Evolutionary conservation across 1,140 invertebrate genomes (phyloP).

Genomic region (Conus betulinus): DNA sequence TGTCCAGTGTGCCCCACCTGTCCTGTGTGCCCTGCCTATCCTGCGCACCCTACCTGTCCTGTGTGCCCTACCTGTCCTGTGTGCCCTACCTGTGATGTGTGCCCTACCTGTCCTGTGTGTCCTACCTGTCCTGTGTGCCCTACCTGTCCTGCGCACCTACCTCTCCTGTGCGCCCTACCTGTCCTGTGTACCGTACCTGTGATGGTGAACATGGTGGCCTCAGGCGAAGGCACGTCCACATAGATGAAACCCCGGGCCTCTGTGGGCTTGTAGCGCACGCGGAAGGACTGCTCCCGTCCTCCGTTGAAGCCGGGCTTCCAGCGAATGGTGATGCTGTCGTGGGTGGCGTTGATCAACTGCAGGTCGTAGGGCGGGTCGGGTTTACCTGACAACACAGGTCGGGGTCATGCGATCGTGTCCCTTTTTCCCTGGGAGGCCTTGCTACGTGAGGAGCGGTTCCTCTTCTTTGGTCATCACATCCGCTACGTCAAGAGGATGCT

Average conservation of each 20-base stretch:
- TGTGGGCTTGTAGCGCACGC: slow-evolving; percentile 82
- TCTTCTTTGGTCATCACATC: no score
- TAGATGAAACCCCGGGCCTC: slow-evolving; percentile 66
- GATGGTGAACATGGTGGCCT: slow-evolving; percentile 77
- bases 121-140: no score
- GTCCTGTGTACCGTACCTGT: slow-evolving; percentile 56
- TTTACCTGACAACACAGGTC: slow-evolving; percentile 73
- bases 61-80: no score
- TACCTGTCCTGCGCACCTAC: neutral
- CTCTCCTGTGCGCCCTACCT: slow-evolving; percentile 67
- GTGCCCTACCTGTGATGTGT: no score
- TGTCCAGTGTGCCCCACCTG: no score
- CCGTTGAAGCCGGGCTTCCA: slow-evolving; percentile 98
- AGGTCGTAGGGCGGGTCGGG: slow-evolving; percentile 90
- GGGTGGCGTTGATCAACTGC: slow-evolving; percentile 88
- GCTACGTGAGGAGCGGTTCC: no score
- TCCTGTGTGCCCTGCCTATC: no score
- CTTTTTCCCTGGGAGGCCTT: no score
- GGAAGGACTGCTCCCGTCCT: slow-evolving; percentile 89
- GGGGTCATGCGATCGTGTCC: neutral
- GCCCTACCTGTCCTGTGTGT: no score
- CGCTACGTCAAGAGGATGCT: no score
- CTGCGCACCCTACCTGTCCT: no score
- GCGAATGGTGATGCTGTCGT: slow-evolving; percentile 88
- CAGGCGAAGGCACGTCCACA: slow-evolving; percentile 87